These are phyloP conservation scores for Alligator sinensis DNA, from an alignment of 2,113 vertebrate species.

Conservation along the genomic window DNA sequence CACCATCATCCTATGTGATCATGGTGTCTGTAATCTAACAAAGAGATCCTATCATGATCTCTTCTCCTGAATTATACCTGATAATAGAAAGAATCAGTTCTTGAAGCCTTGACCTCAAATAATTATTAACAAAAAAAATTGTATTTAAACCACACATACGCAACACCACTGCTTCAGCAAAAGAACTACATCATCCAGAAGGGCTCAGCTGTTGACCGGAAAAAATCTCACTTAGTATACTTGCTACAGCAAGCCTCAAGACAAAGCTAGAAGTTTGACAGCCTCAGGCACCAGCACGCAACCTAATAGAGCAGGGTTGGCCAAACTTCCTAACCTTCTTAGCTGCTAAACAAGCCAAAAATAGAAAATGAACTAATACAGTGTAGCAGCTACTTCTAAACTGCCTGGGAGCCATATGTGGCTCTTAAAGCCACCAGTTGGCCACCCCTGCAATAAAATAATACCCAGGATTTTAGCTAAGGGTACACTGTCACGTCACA, in stretches of 20 bases:
- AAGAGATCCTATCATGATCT: no score
- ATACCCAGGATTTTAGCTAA: neutral
- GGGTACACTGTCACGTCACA: neutral
- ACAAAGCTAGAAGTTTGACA: conserved; percentile 28
- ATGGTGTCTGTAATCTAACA: no score
- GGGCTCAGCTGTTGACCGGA: neutral
- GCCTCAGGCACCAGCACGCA: neutral
- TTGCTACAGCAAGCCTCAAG: neutral
- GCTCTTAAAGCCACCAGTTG: no score
- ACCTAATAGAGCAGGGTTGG: neutral
- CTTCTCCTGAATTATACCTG: no score
- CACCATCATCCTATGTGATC: no score
- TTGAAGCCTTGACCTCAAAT: neutral
- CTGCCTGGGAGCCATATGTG: no score
- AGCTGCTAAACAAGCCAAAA: no score
- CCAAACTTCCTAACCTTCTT: no score
- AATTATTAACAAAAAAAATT: neutral
- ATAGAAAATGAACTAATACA: no score
- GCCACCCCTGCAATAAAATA: neutral
- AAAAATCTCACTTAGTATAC: conserved; percentile 33
- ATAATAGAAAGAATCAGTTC: neutral
- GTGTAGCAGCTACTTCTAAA: no score
- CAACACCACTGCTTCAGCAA: neutral
- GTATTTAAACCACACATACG: neutral
- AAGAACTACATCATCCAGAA: conserved; percentile 4